Base-by-base conservation (phyloP, 64 coral and sea anemone genomes). In the Catalaphyllia jardinei region DNA sequence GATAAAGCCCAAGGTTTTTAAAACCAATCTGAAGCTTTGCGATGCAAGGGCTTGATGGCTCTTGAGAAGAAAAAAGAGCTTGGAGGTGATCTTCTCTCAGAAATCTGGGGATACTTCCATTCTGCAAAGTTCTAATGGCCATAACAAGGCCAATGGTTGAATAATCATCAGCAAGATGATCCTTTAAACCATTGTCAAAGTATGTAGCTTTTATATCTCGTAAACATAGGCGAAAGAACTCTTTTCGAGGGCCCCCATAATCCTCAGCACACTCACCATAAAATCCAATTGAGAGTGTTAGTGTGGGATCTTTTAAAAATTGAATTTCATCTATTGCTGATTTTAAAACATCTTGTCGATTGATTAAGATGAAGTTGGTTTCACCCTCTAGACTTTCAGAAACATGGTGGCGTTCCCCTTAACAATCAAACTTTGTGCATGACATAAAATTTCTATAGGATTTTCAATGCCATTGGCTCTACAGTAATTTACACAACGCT, bases 201-300 rank as follows among this genome's bases (percentile, higher is more conserved):
- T 86, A 91, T 30, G 86, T 91, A 30, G 67, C 71, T 29, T 91
- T 80, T n/a, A 91, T 82, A 33, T 91, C 89, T 86, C 38, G 30
- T 14, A 91, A 51, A 29, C 80, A 91, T 18, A 91, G 55, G 31
- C 80, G 52, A 50, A 91, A 84, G 52, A 91, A 91, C 62, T 67
- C 89, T 74, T 81, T 77, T 8, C 73, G 13, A 31, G 81, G 89
- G 0, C 89, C 60, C 27, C 89, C 89, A 67, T 52, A 67, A 49
- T 91, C 73, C 59, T 86, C 67, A n/a, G 80, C 89, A 61, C 38
- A 51, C 83, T 91, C 89, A 73, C 89, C 80, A 91, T 91, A 86
- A 86, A 91, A 91, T 57, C 79, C 72, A 29, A 91, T 57, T 60
- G 72, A 28, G 14, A 88, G 73, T 60, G 86, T 88, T 61, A 88